Evolutionary conservation across 2,113 vertebrate genomes (phyloP).

Genomic region (Tichodroma muraria): DNA sequence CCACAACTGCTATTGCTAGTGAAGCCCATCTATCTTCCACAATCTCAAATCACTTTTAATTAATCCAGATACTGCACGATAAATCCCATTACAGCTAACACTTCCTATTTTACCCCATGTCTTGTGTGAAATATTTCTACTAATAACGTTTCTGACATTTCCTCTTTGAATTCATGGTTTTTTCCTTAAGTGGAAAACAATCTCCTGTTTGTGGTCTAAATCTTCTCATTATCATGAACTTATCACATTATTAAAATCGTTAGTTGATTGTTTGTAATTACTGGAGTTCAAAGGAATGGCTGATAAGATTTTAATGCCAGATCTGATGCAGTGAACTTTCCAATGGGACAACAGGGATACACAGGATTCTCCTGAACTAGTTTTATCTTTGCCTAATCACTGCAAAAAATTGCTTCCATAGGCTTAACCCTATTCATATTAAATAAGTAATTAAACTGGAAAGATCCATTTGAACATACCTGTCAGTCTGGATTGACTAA

Average conservation of each 20-base stretch:
- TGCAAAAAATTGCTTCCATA: background rate
- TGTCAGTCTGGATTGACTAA: background rate
- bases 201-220: background rate
- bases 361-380: background rate
- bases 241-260: background rate
- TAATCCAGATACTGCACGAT: slow-evolving; percentile 20
- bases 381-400: background rate
- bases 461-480: background rate
- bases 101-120: background rate
- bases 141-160: background rate
- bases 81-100: background rate
- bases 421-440: background rate
- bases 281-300: background rate
- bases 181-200: background rate
- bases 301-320: background rate
- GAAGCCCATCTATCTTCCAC: background rate
- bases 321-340: background rate
- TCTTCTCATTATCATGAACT: background rate
- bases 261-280: background rate
- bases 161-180: background rate
- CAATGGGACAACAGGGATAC: background rate
- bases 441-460: background rate
- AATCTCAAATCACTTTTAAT: slow-evolving; percentile 35
- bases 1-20: background rate
- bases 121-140: background rate